A percentile compares a stretch with the other conserved stretches of the same genome.
Evolutionary conservation across 2,888 invertebrate species (phyloP).

Genomic region (Drosophila subsilvestris): DNA sequence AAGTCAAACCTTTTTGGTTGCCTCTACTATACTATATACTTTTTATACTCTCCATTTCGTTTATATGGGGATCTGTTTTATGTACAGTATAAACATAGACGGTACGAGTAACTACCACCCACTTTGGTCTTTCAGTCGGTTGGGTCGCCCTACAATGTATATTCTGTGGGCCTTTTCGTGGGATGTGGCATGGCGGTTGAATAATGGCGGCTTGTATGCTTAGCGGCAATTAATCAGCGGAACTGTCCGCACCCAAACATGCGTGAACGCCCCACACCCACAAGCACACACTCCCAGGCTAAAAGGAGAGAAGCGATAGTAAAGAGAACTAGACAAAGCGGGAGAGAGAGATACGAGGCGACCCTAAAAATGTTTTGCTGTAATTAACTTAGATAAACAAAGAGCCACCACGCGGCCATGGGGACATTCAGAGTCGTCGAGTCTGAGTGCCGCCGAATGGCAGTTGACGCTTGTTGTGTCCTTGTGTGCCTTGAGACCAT

Average conservation of each 20-base stretch:
- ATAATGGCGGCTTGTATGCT: conserved; percentile 71
- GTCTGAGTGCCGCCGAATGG: conserved; percentile 29
- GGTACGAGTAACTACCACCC: not conserved
- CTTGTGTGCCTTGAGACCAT: conserved; percentile 22
- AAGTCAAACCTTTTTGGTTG: not conserved
- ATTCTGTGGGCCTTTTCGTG: conserved; percentile 25
- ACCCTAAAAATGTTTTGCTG: conserved; percentile 77
- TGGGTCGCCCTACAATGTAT: conserved; percentile 11
- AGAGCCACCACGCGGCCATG: conserved; percentile 36
- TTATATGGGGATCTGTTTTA: not conserved
- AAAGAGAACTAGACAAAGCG: conserved; percentile 16
- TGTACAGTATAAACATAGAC: not conserved
- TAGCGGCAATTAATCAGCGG: conserved; percentile 77
- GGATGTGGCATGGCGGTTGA: conserved; percentile 45
- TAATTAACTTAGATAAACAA: conserved; percentile 80
- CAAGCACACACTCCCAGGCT: conserved; percentile 10
- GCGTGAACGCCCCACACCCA: conserved; percentile 63
- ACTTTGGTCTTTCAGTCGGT: not conserved
- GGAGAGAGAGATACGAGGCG: conserved; percentile 31
- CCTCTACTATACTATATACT: too few species aligned
- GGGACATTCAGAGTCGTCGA: conserved; percentile 53
- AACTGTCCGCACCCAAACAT: conserved; percentile 79
- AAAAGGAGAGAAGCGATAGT: conserved; percentile 12
- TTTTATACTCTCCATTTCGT: not conserved
- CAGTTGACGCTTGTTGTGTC: conserved; percentile 26